Percentiles rank a stretch among this genome's conserved stretches.
Conservation (phyloP, 2,113 vertebrate genomes). For the Argyrosomus japonicus region DNA sequence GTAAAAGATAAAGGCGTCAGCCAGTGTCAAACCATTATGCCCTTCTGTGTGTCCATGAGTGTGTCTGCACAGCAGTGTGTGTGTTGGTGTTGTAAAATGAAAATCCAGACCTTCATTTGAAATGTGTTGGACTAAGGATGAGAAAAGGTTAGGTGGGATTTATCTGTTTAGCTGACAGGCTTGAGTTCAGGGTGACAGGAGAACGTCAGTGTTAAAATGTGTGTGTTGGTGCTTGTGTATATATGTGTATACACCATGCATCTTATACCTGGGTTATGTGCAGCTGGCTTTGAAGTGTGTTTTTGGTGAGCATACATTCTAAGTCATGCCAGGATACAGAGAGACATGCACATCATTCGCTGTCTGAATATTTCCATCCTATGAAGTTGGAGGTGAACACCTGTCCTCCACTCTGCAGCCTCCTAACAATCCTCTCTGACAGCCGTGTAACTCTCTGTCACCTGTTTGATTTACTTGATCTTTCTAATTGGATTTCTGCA, state of each 20-base stretch:
- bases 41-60: neutral
- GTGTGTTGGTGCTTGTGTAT: neutral
- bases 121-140: neutral
- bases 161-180: neutral
- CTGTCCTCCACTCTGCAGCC: constrained; percentile 1
- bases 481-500: neutral
- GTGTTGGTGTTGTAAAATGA: constrained; percentile 1
- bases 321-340: neutral
- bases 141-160: constrained; percentile 26
- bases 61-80: neutral
- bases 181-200: neutral
- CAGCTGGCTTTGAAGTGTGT: neutral
- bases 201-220: neutral
- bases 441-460: neutral
- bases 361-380: neutral
- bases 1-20: constrained; percentile 37
- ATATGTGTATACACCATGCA: neutral
- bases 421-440: neutral
- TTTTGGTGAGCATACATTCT: neutral
- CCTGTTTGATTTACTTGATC: neutral
- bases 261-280: neutral
- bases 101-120: neutral
- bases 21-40: constrained; percentile 35
- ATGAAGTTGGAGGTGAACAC: constrained; percentile 7
- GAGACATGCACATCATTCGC: neutral